Evolutionary conservation across 2,888 invertebrate genomes (phyloP), one percentile per base, ranked within the genome.

Genomic region (Pocota personata): DNA sequence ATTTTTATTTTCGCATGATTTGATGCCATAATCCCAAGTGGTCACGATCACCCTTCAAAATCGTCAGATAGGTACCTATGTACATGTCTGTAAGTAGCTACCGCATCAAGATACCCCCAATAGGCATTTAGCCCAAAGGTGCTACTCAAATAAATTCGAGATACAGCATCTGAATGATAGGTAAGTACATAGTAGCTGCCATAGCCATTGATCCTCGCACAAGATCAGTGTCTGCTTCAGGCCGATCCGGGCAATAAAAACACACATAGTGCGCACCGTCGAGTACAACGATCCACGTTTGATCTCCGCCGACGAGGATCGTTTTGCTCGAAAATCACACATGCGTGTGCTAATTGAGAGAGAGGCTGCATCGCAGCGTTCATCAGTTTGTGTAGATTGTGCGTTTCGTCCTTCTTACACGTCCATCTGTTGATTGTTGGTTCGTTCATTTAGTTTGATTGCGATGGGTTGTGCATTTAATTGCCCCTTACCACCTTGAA

Each of bases 321-420:
- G 62, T 62, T 80, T 86, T 71, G 82, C 72, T 82, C 12, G 72
- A 48, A 76, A 82, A 86, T 86, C 76, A 86, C 86, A 86, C 80
- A 86, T 86, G 86, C 86, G 86, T 86, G 86, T 82, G 86, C 86
- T 86, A 86, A 86, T 86, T 86, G 82, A 86, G 86, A 76, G 71
- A 72, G 80, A 86, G 58, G 46, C 71, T 72, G 55, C 55, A 43
- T 72, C 75, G 52, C 57, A 62, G 14, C 37, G 21, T 30, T 46
- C 57, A 2, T 24, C 48, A n/a, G 12, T 21, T 46, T 6, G 19
- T 46, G 46, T 46, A 57, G 27, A 78, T 69, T 73, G 62, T 73
- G 67, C 62, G 35, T 69, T 43, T 55, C 27, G 52, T 66, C 50
- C 27, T 58, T 14, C 35, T 55, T 7, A 21, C 24, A 21, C 24